Conservation (phyloP, 1,140 invertebrate species). For the Carposina sasakii region DNA sequence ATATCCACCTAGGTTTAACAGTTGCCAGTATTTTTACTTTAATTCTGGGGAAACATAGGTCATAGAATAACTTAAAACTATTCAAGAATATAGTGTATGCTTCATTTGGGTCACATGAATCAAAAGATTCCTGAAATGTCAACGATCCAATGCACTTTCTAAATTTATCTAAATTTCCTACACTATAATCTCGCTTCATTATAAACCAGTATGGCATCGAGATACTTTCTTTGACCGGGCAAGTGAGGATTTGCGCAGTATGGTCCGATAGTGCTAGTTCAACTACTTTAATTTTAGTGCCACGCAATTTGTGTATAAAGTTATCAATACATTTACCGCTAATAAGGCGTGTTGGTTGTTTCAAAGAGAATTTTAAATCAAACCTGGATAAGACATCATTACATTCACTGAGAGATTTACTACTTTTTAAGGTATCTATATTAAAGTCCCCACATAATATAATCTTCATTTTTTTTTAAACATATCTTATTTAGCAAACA, state of each 20-base stretch:
- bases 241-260: constrained; percentile 4
- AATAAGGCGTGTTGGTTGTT: not conserved
- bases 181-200: not conserved
- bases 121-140: constrained; percentile 4
- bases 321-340: constrained; percentile 9
- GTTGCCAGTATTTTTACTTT: not conserved
- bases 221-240: not conserved
- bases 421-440: constrained; percentile 1
- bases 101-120: not conserved
- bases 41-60: constrained; percentile 2
- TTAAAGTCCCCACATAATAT: constrained; percentile 12
- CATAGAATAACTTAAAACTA: constrained; percentile 5
- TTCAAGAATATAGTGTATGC: constrained; percentile 1
- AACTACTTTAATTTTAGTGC: not conserved
- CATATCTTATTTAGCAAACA: not conserved
- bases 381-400: not conserved
- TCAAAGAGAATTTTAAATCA: constrained; percentile 1
- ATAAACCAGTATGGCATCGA: not conserved
- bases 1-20: constrained; percentile 3
- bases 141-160: not conserved
- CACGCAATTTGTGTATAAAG: constrained; percentile 2
- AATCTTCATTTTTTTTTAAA: not conserved
- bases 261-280: constrained; percentile 8
- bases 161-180: constrained; percentile 8
- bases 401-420: not conserved